Percentiles rank a stretch among this genome's conserved stretches.
Evolutionary conservation across 2,888 invertebrate species (phyloP).

Genomic region (Scelioninae gen. 2): DNA sequence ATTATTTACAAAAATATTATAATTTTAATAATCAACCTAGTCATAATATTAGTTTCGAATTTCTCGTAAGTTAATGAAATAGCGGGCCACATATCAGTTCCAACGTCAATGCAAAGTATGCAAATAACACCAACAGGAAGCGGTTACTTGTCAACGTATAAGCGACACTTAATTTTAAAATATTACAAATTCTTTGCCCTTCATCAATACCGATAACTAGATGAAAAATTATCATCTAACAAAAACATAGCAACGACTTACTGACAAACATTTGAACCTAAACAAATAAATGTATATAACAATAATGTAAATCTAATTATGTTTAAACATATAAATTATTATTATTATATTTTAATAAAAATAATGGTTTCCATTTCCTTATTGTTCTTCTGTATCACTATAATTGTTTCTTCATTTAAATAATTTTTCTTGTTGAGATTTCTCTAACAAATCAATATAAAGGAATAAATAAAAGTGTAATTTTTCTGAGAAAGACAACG

Average conservation of each 20-base stretch:
- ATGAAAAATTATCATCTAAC: slow-evolving; percentile 80
- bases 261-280: slow-evolving; percentile 73
- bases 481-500: slow-evolving; percentile 24
- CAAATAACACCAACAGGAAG: slow-evolving; percentile 79
- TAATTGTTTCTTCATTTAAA: slow-evolving; percentile 13
- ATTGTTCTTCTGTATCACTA: slow-evolving; percentile 8
- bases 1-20: no score
- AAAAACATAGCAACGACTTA: slow-evolving; percentile 81
- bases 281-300: no score
- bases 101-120: slow-evolving; percentile 85
- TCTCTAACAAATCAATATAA: slow-evolving; percentile 14
- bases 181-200: slow-evolving; percentile 78
- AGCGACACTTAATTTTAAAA: slow-evolving; percentile 79
- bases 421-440: slow-evolving; percentile 9
- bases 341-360: slow-evolving; percentile 7
- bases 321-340: no score
- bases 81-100: slow-evolving; percentile 87
- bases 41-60: slow-evolving; percentile 87
- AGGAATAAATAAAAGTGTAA: slow-evolving; percentile 17
- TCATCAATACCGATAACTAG: slow-evolving; percentile 80
- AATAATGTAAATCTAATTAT: no score
- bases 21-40: slow-evolving; percentile 61
- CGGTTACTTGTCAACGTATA: slow-evolving; percentile 79
- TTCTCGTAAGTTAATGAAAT: slow-evolving; percentile 87
- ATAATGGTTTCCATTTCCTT: slow-evolving; percentile 22